Evolutionary conservation across 2,888 invertebrate genomes (phyloP).

Genomic region (Drosophila mercatorum): DNA sequence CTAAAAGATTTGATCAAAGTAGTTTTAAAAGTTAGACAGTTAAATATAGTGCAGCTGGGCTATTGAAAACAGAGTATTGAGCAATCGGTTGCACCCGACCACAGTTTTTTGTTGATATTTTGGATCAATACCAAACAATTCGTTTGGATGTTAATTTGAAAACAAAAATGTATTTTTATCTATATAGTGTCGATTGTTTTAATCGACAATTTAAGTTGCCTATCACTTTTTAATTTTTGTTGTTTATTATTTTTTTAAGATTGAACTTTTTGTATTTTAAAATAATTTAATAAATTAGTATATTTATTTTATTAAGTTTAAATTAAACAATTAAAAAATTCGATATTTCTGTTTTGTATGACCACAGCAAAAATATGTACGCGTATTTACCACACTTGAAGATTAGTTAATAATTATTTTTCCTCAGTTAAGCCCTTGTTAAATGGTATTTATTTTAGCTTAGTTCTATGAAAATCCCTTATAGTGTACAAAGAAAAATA

Average conservation of each 20-base stretch:
- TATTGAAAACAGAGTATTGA: neutral
- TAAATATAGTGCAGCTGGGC: neutral
- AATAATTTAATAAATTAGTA: constrained; percentile 72
- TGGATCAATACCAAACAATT: constrained; percentile 14
- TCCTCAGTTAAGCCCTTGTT: constrained; percentile 57
- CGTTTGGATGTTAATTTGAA: constrained; percentile 2
- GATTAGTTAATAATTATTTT: constrained; percentile 23
- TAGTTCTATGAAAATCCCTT: constrained; percentile 89
- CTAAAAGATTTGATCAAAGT: neutral
- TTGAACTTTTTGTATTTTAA: constrained; percentile 33
- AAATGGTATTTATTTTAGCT: constrained; percentile 58
- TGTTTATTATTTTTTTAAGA: constrained; percentile 20
- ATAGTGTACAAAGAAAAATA: constrained; percentile 98
- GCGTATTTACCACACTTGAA: constrained; percentile 20
- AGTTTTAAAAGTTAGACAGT: neutral
- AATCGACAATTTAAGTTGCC: constrained; percentile 31
- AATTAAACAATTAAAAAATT: constrained; percentile 53
- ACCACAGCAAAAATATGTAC: constrained; percentile 17
- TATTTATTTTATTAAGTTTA: constrained; percentile 72
- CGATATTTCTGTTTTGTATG: constrained; percentile 36
- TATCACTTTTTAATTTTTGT: constrained; percentile 52
- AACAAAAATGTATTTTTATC: neutral
- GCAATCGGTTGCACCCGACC: constrained; percentile 2
- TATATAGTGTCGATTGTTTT: constrained; percentile 1
- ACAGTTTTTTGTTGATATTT: constrained; percentile 6